These are phyloP conservation scores for Platalea minor DNA, from an alignment of 2,797 vertebrate genomes.

Conservation along the genomic window DNA sequence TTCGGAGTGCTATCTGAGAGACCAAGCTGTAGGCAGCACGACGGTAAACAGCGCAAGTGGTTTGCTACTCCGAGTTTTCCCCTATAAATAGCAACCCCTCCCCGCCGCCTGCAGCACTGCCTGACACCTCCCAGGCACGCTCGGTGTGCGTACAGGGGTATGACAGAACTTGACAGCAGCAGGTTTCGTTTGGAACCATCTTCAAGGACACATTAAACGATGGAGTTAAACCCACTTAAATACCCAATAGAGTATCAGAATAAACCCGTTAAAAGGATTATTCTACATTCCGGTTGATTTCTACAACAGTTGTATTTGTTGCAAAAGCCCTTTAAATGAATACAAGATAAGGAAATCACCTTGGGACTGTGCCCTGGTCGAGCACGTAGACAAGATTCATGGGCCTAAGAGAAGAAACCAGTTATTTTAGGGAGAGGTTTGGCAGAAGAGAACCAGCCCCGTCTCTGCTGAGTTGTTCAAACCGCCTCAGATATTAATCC, in stretches of 20 bases:
- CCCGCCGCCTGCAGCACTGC: background rate
- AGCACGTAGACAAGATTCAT: background rate
- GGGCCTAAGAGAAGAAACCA: background rate
- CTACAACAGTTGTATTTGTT: conserved; percentile 6
- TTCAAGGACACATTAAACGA: conserved; percentile 25
- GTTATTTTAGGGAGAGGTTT: background rate
- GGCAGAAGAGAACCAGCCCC: background rate
- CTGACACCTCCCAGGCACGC: conserved; percentile 21
- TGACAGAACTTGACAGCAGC: background rate
- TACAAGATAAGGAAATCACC: background rate
- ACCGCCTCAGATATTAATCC: conserved; percentile 29
- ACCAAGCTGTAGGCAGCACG: background rate
- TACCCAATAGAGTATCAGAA: background rate
- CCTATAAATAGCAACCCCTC: conserved; percentile 1
- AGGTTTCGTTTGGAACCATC: conserved; percentile 1
- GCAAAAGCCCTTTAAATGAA: conserved; percentile 20
- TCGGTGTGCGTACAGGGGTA: background rate
- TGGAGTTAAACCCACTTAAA: conserved; percentile 46
- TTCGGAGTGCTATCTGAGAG: background rate
- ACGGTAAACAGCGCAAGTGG: background rate
- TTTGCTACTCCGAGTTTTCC: background rate
- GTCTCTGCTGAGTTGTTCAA: background rate
- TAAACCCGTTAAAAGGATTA: conserved; percentile 42
- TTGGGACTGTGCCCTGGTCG: background rate
- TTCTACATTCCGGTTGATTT: background rate